Conservation (phyloP, 2,113 vertebrate genomes). For the Felis chaus region DNA sequence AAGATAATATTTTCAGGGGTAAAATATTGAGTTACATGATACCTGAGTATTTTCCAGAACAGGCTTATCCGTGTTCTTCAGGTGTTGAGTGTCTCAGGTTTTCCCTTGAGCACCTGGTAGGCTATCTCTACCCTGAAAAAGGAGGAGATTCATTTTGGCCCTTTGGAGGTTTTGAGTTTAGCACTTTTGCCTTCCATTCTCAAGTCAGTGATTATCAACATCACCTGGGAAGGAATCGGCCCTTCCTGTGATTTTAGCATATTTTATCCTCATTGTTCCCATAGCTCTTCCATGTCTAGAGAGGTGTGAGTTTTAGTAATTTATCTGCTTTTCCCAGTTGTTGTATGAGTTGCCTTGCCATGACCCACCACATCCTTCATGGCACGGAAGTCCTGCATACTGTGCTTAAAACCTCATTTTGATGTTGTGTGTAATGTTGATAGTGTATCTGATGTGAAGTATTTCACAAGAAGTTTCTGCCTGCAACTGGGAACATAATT, state of each 20-base stretch:
- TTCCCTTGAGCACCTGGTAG: not conserved
- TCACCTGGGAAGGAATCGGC: not conserved
- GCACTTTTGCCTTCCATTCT: not conserved
- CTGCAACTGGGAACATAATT: not conserved
- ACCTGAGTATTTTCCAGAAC: not conserved
- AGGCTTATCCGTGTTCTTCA: not conserved
- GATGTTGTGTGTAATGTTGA: not conserved
- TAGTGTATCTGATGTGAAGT: not conserved
- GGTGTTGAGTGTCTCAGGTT: not conserved
- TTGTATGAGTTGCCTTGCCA: not conserved
- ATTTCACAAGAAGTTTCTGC: not conserved
- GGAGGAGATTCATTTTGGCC: not conserved
- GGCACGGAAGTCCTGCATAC: not conserved
- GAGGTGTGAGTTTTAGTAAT: not conserved
- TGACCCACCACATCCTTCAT: not conserved
- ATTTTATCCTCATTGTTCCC: not conserved
- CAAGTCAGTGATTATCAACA: not conserved
- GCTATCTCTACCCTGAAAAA: not conserved
- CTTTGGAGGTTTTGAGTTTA: not conserved
- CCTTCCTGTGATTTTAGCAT: not conserved
- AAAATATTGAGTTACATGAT: not conserved
- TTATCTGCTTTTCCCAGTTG: not conserved
- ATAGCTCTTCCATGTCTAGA: not conserved
- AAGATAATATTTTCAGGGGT: not conserved
- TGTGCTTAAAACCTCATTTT: not conserved